Conservation (phyloP, 2,113 vertebrate species). For the Piliocolobus tephrosceles region DNA sequence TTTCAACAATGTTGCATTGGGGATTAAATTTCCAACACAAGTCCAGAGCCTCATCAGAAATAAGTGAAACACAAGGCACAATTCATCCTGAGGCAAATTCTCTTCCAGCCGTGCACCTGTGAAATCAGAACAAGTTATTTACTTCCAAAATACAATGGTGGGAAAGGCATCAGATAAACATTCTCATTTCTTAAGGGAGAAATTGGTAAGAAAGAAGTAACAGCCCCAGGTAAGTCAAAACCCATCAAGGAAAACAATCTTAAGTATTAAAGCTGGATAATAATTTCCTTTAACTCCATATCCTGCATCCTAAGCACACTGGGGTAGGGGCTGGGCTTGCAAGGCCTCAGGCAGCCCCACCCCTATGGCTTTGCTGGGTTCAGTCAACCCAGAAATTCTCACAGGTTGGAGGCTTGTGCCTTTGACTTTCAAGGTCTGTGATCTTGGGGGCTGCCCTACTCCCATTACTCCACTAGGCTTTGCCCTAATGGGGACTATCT, state of each 20-base stretch:
- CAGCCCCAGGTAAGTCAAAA: neutral
- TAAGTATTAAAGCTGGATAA: neutral
- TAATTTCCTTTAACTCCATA: neutral
- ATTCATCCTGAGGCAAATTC: no score
- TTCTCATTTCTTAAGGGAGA: neutral
- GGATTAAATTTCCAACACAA: no score
- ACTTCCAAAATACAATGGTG: neutral
- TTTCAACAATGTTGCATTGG: no score
- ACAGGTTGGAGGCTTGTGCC: neutral
- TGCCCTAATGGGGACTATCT: no score
- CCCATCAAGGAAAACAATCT: neutral
- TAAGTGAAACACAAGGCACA: no score
- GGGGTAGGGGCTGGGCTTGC: neutral
- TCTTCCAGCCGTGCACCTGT: no score
- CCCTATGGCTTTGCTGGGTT: neutral
- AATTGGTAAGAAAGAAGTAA: neutral
- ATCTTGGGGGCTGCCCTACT: no score
- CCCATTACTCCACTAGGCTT: no score
- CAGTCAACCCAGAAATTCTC: neutral
- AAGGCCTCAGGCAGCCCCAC: neutral
- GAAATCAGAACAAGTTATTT: neutral
- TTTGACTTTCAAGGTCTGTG: neutral
- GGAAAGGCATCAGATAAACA: neutral
- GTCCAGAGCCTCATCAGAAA: no score
- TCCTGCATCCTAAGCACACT: neutral